These are phyloP conservation scores for Oreochromis spilurus DNA, from an alignment of 2,113 vertebrate genomes.

Conservation along the genomic window DNA sequence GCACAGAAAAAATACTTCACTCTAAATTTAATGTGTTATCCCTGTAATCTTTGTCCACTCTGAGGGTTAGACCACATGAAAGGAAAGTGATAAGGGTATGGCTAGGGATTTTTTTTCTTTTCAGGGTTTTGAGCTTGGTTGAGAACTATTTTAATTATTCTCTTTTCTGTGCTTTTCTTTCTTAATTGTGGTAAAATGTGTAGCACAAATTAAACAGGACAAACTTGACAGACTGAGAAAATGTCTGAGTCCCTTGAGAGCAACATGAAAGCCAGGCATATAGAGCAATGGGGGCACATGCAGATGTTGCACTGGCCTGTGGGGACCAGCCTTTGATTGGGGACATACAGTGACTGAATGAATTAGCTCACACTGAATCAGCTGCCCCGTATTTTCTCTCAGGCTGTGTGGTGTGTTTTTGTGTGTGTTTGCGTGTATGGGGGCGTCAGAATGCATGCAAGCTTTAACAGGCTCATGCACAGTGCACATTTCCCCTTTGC, in stretches of 20 bases:
- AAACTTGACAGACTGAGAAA: neutral
- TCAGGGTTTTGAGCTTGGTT: neutral
- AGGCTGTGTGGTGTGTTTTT: constrained; percentile 20
- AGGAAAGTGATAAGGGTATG: neutral
- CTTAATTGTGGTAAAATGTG: neutral
- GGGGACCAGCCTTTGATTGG: constrained; percentile 26
- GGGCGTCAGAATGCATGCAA: constrained; percentile 7
- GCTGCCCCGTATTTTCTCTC: constrained; percentile 10
- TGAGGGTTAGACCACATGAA: neutral
- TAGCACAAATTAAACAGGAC: constrained; percentile 2
- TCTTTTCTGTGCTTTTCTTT: neutral
- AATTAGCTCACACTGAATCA: constrained; percentile 49
- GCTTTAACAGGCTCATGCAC: neutral
- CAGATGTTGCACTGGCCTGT: constrained; percentile 50
- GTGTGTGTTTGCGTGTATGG: constrained; percentile 12
- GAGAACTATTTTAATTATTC: neutral
- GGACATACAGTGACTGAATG: constrained; percentile 36
- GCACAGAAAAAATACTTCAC: neutral
- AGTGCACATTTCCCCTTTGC: neutral
- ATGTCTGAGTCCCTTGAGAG: neutral
- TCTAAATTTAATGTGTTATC: neutral
- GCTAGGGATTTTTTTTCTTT: neutral
- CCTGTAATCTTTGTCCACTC: neutral
- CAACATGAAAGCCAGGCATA: constrained; percentile 27
- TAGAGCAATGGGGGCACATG: constrained; percentile 19